A percentile compares a stretch with the other conserved stretches of the same genome.
These are phyloP conservation scores for Heteromurus nitidus DNA, from an alignment of 2,888 invertebrate species.

Conservation along the genomic window DNA sequence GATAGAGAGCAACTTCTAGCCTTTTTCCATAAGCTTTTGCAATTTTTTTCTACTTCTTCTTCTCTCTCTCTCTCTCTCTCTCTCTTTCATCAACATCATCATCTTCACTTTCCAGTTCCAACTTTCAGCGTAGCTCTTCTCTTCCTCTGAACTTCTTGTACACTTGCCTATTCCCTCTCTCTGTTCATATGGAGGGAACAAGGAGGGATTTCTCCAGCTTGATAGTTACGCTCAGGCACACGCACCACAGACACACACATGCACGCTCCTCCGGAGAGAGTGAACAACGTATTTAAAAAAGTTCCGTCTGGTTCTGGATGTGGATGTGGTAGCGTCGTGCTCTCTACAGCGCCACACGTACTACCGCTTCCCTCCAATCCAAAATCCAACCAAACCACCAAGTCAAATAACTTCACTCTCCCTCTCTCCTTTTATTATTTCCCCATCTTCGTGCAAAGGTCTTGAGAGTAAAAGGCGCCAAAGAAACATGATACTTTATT, in stretches of 20 bases:
- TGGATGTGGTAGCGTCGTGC: no score
- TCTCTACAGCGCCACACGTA: no score
- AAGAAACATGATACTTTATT: background rate
- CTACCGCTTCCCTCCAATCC: no score
- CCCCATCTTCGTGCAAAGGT: background rate
- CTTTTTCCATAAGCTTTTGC: slow-evolving; percentile 13
- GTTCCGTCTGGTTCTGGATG: no score
- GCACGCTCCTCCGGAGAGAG: background rate
- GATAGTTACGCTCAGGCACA: slow-evolving; percentile 3
- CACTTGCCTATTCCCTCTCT: no score
- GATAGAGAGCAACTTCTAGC: background rate
- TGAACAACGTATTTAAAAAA: no score
- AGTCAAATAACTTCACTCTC: no score
- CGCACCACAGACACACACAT: background rate
- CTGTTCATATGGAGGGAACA: background rate
- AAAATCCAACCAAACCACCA: no score
- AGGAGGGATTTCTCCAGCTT: background rate
- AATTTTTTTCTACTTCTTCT: background rate
- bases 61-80: background rate
- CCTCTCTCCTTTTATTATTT: no score
- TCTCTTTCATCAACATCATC: slow-evolving; percentile 8
- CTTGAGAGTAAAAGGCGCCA: background rate
- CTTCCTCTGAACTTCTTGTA: no score
- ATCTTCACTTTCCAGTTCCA: background rate
- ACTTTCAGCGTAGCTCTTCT: background rate